phyloP scores from a whole-genome alignment of 2,113 vertebrate species.

The Podocnemis expansa region DNA sequence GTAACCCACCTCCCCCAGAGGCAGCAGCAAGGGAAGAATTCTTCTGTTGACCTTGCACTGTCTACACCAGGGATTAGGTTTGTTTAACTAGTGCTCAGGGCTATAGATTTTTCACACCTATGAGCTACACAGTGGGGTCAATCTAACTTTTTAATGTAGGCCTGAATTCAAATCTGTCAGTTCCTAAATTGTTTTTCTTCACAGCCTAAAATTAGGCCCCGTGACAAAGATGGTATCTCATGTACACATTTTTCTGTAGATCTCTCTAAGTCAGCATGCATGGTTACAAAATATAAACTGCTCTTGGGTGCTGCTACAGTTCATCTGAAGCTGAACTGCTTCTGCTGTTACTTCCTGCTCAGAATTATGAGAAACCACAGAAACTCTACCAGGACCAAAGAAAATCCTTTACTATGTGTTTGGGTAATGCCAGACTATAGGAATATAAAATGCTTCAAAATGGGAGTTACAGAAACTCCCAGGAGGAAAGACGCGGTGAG shows the following conservation, averaged over 20 bases:
- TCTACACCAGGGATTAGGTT: too few species aligned
- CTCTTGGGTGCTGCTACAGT: not conserved
- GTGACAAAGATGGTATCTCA: not conserved
- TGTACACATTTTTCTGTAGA: not conserved
- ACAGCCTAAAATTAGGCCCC: not conserved
- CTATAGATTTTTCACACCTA: not conserved
- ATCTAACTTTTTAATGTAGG: not conserved
- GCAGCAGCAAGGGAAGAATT: not conserved
- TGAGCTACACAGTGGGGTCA: too few species aligned
- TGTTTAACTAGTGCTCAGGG: not conserved
- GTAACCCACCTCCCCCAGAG: not conserved
- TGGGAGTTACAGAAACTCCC: too few species aligned
- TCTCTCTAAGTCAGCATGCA: not conserved
- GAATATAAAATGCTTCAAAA: not conserved
- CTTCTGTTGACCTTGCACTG: not conserved
- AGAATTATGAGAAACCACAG: constrained; percentile 14
- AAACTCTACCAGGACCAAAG: not conserved
- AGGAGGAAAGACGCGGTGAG: too few species aligned
- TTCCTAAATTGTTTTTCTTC: not conserved
- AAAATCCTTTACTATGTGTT: not conserved
- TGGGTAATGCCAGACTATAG: not conserved
- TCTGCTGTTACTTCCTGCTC: constrained; percentile 13
- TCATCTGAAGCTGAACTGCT: not conserved
- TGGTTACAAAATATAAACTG: not conserved
- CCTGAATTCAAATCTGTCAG: not conserved